Conservation (phyloP, 2,797 vertebrate genomes). For the Micropoecilia bifurca region DNA sequence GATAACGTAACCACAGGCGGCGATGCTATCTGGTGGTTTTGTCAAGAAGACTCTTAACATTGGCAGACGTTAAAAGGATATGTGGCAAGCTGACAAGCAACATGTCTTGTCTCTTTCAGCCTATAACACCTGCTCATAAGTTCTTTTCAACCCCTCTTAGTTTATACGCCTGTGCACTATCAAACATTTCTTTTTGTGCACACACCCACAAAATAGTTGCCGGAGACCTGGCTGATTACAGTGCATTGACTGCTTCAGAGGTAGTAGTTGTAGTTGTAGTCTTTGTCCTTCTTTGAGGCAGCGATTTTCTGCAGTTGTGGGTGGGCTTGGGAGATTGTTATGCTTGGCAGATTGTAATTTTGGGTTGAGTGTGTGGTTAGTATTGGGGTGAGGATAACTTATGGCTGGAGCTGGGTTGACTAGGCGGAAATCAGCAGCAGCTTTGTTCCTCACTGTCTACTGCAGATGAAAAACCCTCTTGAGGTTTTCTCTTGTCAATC, state of each 20-base stretch:
- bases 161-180: conserved; percentile 27
- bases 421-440: conserved; percentile 51
- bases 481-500: conserved; percentile 46
- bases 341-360: conserved; percentile 78
- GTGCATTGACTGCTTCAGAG: conserved; percentile 62
- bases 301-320: conserved; percentile 69
- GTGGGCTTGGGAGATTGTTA: conserved; percentile 75
- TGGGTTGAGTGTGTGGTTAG: conserved; percentile 76
- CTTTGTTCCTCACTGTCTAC: conserved; percentile 35
- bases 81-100: conserved; percentile 26
- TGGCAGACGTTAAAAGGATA: conserved; percentile 56
- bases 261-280: conserved; percentile 67
- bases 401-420: conserved; percentile 66
- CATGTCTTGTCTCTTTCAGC: conserved; percentile 31
- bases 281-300: conserved; percentile 71
- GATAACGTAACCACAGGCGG: conserved; percentile 50
- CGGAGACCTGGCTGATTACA: conserved; percentile 71
- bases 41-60: conserved; percentile 37
- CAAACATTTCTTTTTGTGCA: conserved; percentile 31
- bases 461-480: conserved; percentile 45
- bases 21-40: conserved; percentile 46
- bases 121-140: conserved; percentile 59
- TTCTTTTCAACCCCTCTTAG: conserved; percentile 48
- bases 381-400: conserved; percentile 74
- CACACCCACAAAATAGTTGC: conserved; percentile 52